Conservation (phyloP, 2,797 vertebrate genomes). For the Falco concolor region DNA sequence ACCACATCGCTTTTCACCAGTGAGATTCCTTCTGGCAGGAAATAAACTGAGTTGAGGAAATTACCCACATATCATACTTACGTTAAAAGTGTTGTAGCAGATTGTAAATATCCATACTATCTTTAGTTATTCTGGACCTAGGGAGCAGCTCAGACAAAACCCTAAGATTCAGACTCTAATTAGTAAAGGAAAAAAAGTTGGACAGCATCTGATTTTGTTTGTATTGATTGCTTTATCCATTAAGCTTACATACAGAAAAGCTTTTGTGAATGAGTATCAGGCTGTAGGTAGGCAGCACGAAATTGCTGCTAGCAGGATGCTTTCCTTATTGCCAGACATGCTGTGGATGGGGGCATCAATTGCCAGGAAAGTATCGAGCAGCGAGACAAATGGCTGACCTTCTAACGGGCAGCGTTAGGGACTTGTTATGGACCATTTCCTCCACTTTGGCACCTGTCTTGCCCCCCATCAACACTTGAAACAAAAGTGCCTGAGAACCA, state of each 20-base stretch:
- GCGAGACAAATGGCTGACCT: conserved; percentile 3
- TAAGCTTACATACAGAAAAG: not conserved
- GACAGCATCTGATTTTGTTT: not conserved
- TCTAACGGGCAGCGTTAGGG: not conserved
- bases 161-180: not conserved
- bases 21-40: not conserved
- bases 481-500: not conserved
- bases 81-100: not conserved
- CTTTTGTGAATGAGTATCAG: not conserved
- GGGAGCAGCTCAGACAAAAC: not conserved
- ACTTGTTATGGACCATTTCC: not conserved
- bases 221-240: conserved; percentile 44
- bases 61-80: not conserved
- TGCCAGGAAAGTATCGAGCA: conserved; percentile 25
- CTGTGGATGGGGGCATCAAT: not conserved
- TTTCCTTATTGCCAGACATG: not conserved
- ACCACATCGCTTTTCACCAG: not conserved
- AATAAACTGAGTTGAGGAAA: not conserved
- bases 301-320: not conserved
- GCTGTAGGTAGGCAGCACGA: not conserved
- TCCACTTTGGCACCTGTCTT: not conserved
- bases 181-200: not conserved
- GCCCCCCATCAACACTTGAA: accelerated
- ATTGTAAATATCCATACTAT: not conserved
- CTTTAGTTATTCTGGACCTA: not conserved